Evolutionary conservation across 2,113 vertebrate species (phyloP).

Genomic region (Thamnophis sirtalis): DNA sequence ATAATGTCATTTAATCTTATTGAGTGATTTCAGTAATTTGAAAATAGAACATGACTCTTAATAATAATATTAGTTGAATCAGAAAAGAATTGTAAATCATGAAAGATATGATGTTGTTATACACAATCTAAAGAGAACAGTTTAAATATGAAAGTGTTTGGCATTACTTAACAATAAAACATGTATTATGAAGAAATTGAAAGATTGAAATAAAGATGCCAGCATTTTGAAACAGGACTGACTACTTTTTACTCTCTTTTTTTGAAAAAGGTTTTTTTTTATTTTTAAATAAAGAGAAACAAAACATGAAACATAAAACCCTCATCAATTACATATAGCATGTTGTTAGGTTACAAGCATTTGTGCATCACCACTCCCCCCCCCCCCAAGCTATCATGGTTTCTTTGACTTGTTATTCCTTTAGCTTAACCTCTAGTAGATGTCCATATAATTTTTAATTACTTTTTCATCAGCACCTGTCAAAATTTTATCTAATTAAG

Average conservation of each 20-base stretch:
- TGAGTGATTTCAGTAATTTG: constrained; percentile 28
- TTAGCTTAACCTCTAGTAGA: too few species aligned
- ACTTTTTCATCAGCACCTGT: too few species aligned
- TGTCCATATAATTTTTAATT: too few species aligned
- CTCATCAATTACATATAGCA: too few species aligned
- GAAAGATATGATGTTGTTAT: not conserved
- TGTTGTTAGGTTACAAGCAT: too few species aligned
- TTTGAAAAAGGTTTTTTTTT: too few species aligned
- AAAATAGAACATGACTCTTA: constrained; percentile 13
- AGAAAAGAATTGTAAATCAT: not conserved
- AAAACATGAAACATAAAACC: too few species aligned
- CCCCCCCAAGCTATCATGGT: too few species aligned
- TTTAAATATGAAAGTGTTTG: constrained; percentile 12
- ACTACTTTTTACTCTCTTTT: not conserved
- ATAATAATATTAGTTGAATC: constrained; percentile 6
- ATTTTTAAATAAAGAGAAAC: too few species aligned
- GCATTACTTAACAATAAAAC: not conserved
- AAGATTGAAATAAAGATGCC: not conserved
- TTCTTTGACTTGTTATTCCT: too few species aligned
- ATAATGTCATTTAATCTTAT: constrained; percentile 32
- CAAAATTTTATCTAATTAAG: too few species aligned
- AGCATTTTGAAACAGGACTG: not conserved
- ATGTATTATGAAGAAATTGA: not conserved
- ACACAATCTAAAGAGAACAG: not conserved
- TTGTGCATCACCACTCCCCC: too few species aligned